Percentiles rank a stretch among this genome's conserved stretches.
Conservation (phyloP, 1,140 invertebrate species). For the Mya arenaria region DNA sequence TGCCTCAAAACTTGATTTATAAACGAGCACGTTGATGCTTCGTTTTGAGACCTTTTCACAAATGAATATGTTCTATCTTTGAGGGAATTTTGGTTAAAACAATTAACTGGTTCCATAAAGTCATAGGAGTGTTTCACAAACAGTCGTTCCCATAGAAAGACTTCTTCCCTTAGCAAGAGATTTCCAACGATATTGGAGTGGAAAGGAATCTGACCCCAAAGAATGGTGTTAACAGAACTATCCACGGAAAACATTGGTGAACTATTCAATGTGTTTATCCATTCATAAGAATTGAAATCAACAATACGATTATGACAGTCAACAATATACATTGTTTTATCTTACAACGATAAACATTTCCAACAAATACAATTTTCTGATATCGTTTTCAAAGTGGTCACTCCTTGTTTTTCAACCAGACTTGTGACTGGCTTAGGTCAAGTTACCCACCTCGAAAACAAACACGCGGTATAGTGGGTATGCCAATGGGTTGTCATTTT, state of each 20-base stretch:
- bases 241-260: neutral
- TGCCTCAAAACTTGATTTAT: neutral
- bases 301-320: constrained; percentile 13
- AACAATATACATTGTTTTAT: constrained; percentile 34
- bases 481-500: no score
- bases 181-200: neutral
- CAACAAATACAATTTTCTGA: no score
- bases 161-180: constrained; percentile 8
- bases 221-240: neutral
- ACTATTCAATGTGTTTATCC: no score
- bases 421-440: no score
- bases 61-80: neutral
- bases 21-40: neutral
- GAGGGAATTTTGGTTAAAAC: neutral
- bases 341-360: no score
- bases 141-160: neutral
- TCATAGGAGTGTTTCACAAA: constrained; percentile 5
- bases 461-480: no score
- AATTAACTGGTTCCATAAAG: constrained; percentile 16
- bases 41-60: neutral
- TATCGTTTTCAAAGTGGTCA: no score
- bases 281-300: neutral
- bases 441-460: no score
- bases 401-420: no score
- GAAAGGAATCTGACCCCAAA: constrained; percentile 10